phyloP scores from a whole-genome alignment of 2,113 vertebrate species.

The Octodon degus region DNA sequence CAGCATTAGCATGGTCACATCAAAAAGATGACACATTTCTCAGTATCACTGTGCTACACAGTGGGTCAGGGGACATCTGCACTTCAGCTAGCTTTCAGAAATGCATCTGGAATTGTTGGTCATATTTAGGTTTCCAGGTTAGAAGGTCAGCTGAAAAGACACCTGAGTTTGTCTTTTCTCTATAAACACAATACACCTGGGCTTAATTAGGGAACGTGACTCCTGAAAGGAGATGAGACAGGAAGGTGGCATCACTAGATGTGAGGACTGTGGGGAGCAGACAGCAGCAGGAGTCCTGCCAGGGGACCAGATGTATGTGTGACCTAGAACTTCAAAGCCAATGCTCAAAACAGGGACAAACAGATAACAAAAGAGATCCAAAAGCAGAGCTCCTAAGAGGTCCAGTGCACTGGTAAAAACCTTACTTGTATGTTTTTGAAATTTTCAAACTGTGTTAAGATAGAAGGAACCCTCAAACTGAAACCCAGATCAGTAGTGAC shows the following conservation, averaged over 20 bases:
- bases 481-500: not conserved
- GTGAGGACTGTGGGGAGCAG: not conserved
- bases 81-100: not conserved
- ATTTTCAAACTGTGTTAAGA: not conserved
- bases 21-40: not conserved
- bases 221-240: not conserved
- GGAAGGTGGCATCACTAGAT: not conserved
- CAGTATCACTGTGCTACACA: rapidly evolving
- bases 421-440: not conserved
- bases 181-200: not conserved
- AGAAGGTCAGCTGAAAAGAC: not conserved
- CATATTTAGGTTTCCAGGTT: not conserved
- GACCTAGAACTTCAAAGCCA: not conserved
- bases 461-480: not conserved
- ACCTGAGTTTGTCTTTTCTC: not conserved
- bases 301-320: not conserved
- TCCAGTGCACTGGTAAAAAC: not conserved
- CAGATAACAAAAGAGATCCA: not conserved
- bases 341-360: rapidly evolving
- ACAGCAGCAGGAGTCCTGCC: rapidly evolving
- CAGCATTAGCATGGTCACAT: not conserved
- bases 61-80: not conserved
- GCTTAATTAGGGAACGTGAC: not conserved
- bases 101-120: not conserved
- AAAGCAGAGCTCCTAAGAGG: not conserved